Evolutionary conservation across 2,113 vertebrate genomes (phyloP).

Genomic region (Piprites chloris): DNA sequence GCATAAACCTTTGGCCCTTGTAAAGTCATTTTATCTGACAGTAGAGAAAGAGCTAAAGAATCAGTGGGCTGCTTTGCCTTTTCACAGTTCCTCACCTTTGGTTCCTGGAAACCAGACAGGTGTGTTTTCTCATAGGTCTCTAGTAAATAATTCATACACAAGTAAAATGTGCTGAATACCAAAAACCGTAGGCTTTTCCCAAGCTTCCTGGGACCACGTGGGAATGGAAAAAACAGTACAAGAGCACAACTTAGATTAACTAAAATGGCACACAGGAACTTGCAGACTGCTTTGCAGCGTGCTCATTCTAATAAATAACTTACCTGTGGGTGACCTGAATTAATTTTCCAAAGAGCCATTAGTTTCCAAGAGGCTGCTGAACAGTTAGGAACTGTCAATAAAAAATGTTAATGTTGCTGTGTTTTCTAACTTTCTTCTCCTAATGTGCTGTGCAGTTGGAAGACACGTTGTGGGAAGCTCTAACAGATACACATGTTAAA

Average conservation of each 20-base stretch:
- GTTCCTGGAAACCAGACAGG: neutral
- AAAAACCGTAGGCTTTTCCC: neutral
- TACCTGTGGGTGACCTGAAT: neutral
- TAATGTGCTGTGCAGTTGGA: constrained; percentile 77
- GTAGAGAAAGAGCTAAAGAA: neutral
- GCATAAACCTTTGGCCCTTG: neutral
- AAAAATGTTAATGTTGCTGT: neutral
- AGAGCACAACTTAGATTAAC: neutral
- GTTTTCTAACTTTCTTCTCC: neutral
- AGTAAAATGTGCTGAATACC: neutral
- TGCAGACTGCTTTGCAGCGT: neutral
- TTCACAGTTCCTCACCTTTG: neutral
- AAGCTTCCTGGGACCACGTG: neutral
- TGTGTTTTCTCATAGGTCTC: neutral
- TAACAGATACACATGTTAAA: constrained; percentile 87
- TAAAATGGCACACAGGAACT: neutral
- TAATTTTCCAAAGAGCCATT: neutral
- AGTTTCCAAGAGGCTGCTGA: neutral
- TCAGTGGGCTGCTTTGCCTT: neutral
- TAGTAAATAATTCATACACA: neutral
- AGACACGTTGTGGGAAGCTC: constrained; percentile 86
- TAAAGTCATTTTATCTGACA: neutral
- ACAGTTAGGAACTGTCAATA: neutral
- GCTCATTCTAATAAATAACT: neutral
- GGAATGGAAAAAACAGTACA: neutral